Conservation (phyloP, 2,888 invertebrate genomes). For the Gymnocheta viridis region DNA sequence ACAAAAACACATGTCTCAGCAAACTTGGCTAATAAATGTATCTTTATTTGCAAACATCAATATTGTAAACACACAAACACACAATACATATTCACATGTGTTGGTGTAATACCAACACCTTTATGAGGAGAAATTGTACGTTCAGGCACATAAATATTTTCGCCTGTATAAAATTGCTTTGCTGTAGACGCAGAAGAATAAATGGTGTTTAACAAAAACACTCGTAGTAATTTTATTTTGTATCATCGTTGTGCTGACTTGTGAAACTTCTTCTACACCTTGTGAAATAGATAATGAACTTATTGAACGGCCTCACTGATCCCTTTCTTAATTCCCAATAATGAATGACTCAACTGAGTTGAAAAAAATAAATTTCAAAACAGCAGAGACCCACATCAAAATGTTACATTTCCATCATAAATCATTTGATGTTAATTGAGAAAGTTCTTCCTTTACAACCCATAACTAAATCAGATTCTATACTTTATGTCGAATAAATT, state of each 20-base stretch:
- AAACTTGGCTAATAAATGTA: constrained; percentile 44
- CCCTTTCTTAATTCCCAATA: background rate
- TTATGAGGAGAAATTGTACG: background rate
- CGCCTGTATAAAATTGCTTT: background rate
- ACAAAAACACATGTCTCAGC: constrained; percentile 61
- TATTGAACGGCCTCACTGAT: constrained; percentile 8
- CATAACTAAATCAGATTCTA: background rate
- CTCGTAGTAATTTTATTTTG: background rate
- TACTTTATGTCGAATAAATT: background rate
- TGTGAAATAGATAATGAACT: background rate
- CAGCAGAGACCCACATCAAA: background rate
- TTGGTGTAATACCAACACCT: no score
- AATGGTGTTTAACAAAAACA: background rate
- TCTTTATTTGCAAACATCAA: constrained; percentile 9
- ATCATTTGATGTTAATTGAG: background rate
- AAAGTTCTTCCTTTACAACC: background rate
- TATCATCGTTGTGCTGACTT: background rate
- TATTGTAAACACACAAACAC: background rate
- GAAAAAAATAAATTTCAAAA: background rate
- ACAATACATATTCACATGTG: background rate
- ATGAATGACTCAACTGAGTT: background rate
- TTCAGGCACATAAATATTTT: background rate
- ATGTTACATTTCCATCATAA: background rate
- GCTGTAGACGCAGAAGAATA: background rate
- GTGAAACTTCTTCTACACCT: background rate